Evolutionary conservation across 2,113 vertebrate genomes (phyloP).

Genomic region (Hydrolagus affinis): DNA sequence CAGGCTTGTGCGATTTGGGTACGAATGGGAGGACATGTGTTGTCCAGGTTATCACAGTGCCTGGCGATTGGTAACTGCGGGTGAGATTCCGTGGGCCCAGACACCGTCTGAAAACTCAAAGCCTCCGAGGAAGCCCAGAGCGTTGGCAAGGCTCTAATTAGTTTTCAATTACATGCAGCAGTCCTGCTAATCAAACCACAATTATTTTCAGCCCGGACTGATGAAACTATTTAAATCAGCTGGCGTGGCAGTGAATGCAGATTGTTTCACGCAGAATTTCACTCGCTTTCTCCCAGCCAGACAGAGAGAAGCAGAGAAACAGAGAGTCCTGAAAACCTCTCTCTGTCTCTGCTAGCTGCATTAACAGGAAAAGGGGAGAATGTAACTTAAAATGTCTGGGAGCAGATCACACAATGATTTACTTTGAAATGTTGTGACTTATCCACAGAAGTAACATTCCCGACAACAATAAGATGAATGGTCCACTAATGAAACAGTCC

Average conservation of each 20-base stretch:
- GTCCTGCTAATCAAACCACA: conserved; percentile 1
- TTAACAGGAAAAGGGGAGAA: background rate
- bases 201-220: conserved; percentile 18
- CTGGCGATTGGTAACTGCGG: too few relatives aligned
- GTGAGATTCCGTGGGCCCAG: background rate
- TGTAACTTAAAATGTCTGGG: background rate
- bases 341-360: background rate
- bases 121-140: background rate
- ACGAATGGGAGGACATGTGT: too few relatives aligned
- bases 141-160: background rate
- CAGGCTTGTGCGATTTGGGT: too few relatives aligned
- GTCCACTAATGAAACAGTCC: too few relatives aligned
- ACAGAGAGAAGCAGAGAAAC: too few relatives aligned
- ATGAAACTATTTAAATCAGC: conserved; percentile 10
- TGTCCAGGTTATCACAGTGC: too few relatives aligned
- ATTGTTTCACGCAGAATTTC: background rate
- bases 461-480: too few relatives aligned
- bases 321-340: background rate
- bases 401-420: too few relatives aligned
- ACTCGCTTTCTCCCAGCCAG: background rate
- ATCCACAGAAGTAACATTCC: too few relatives aligned
- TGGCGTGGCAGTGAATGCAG: background rate
- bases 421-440: too few relatives aligned
- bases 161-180: conserved; percentile 5
- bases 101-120: background rate